Conservation (phyloP, 2,797 vertebrate species). For the Chaunax sp. region DNA sequence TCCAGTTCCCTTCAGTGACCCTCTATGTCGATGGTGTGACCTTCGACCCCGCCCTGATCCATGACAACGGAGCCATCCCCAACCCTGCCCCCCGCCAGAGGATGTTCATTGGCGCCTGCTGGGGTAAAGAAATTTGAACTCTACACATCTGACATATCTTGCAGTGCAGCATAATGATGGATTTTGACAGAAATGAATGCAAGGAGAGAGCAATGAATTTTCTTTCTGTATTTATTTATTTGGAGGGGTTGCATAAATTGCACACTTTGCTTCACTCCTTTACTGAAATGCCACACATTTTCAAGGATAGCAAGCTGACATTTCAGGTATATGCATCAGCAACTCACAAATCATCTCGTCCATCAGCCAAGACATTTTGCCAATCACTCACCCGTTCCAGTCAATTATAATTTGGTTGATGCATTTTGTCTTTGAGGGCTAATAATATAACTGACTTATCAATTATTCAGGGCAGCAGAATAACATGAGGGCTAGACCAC, state of each 20-base stretch:
- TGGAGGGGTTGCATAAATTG: neutral
- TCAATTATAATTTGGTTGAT: slow-evolving; percentile 63
- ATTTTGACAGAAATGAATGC: slow-evolving; percentile 38
- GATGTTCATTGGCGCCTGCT: slow-evolving; percentile 95
- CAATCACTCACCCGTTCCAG: slow-evolving; percentile 47
- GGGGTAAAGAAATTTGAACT: slow-evolving; percentile 76
- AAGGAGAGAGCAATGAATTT: neutral
- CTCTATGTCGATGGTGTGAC: slow-evolving; percentile 96
- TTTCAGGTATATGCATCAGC: slow-evolving; percentile 16
- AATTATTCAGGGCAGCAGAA: slow-evolving; percentile 81
- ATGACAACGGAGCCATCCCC: slow-evolving; percentile 95
- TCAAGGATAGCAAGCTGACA: slow-evolving; percentile 38
- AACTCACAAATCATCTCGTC: slow-evolving; percentile 21
- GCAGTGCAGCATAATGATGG: slow-evolving; percentile 28
- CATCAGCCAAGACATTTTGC: slow-evolving; percentile 29
- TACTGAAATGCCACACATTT: slow-evolving; percentile 29
- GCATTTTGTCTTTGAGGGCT: slow-evolving; percentile 70
- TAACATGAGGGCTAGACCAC: slow-evolving; percentile 67
- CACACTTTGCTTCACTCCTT: too few species aligned
- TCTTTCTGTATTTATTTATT: slow-evolving; percentile 1
- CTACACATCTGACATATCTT: slow-evolving; percentile 1
- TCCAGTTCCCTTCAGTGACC: slow-evolving; percentile 95
- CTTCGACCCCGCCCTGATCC: slow-evolving; percentile 97
- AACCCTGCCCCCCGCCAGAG: slow-evolving; percentile 88
- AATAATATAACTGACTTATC: slow-evolving; percentile 82